Conservation (phyloP, 2,797 vertebrate genomes). For the Sebastes cheni region DNA sequence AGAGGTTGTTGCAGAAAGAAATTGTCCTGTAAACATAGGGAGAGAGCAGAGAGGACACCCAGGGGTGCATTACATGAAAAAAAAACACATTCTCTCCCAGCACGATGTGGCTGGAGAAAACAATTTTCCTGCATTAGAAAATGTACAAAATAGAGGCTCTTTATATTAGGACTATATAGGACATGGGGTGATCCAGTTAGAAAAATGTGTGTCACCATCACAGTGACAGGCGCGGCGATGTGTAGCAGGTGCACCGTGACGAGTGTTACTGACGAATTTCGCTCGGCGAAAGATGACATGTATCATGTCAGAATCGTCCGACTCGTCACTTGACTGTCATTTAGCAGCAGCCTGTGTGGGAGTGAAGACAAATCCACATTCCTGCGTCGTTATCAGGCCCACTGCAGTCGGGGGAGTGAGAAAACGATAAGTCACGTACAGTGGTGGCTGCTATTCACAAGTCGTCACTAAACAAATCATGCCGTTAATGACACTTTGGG, state of each 20-base stretch:
- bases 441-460: conserved; percentile 48
- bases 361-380: conserved; percentile 65
- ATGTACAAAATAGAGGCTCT: conserved; percentile 24
- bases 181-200: conserved; percentile 1
- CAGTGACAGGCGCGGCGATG: conserved; percentile 48
- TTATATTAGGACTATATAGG: neutral
- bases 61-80: conserved; percentile 38
- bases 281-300: conserved; percentile 41
- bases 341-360: conserved; percentile 67
- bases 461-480: conserved; percentile 24
- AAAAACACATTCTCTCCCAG: conserved; percentile 8
- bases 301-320: conserved; percentile 67
- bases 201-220: conserved; percentile 23
- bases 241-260: conserved; percentile 49
- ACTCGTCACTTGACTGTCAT: conserved; percentile 74
- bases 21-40: conserved; percentile 60
- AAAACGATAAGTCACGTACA: conserved; percentile 56
- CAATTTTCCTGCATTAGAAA: conserved; percentile 33
- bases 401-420: conserved; percentile 55
- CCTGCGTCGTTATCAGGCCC: conserved; percentile 60
- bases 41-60: conserved; percentile 42
- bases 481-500: conserved; percentile 42
- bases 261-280: conserved; percentile 57
- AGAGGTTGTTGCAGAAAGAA: conserved; percentile 62
- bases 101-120: conserved; percentile 4